Percentiles rank a stretch among this genome's conserved stretches.
Evolutionary conservation across 2,113 vertebrate genomes (phyloP).

Genomic region (Elachura formosa): DNA sequence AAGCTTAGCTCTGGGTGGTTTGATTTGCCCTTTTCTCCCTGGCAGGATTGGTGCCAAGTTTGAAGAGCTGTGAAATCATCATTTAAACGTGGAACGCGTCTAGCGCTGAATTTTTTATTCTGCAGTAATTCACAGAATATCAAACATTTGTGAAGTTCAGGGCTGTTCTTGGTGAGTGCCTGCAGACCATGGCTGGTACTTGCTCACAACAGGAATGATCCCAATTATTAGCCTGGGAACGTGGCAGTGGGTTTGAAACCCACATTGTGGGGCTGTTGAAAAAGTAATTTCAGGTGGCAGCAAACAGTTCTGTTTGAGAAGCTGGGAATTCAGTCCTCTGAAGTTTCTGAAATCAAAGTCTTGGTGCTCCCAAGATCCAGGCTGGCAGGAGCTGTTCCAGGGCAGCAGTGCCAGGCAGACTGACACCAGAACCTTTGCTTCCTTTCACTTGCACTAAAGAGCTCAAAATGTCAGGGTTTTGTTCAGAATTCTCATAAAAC

Average conservation of each 20-base stretch:
- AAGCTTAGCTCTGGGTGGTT: background rate
- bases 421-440: background rate
- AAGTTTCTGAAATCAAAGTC: background rate
- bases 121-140: background rate
- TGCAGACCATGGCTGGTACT: background rate
- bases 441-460: background rate
- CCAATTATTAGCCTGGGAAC: background rate
- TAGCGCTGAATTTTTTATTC: background rate
- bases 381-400: background rate
- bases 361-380: background rate
- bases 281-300: background rate
- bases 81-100: background rate
- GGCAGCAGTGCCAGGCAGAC: background rate
- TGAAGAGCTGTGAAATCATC: background rate
- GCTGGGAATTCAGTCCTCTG: background rate
- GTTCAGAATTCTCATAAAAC: background rate
- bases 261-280: background rate
- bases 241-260: background rate
- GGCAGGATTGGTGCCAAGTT: background rate
- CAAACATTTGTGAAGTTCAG: fast-evolving
- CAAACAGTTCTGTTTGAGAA: background rate
- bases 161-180: fast-evolving
- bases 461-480: background rate
- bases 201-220: background rate
- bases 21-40: background rate